A percentile compares a stretch with the other conserved stretches of the same genome.
Evolutionary conservation across 2,113 vertebrate genomes (phyloP).

Genomic region (Formicarius rufipectus): DNA sequence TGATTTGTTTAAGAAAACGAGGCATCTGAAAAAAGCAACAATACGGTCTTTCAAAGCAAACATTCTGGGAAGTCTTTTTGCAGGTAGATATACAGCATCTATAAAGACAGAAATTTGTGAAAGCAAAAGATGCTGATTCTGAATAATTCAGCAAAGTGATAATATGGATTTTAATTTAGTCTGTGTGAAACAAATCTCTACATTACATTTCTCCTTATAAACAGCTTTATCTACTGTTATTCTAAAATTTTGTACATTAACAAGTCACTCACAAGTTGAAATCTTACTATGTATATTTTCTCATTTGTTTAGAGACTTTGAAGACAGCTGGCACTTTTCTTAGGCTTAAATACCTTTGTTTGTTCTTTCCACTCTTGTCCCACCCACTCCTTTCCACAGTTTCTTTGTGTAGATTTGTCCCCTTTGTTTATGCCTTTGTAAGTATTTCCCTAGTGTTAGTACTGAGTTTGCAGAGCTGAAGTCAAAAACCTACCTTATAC

Average conservation of each 20-base stretch:
- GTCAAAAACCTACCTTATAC: constrained; percentile 8
- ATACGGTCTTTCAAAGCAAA: neutral
- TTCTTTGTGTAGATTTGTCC: constrained; percentile 50
- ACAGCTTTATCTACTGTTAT: neutral
- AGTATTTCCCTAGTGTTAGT: constrained; percentile 10
- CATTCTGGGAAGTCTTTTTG: constrained; percentile 19
- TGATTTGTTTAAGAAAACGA: constrained; percentile 1
- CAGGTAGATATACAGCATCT: neutral
- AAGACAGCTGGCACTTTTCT: neutral
- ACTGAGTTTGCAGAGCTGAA: constrained; percentile 15
- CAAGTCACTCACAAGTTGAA: neutral
- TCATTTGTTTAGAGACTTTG: neutral
- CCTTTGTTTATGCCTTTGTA: constrained; percentile 42
- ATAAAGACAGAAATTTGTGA: neutral
- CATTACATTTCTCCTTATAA: constrained; percentile 8
- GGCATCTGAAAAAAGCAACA: neutral
- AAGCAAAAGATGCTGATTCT: neutral
- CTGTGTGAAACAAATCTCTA: constrained; percentile 11
- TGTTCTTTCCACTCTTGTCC: neutral
- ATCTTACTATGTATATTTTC: neutral
- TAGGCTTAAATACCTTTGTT: neutral
- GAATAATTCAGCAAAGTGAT: neutral
- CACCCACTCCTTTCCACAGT: neutral
- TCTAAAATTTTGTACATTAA: neutral
- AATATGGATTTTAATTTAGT: neutral